Evolutionary conservation across 2,113 vertebrate species (phyloP).

Genomic region (Tyrannus savana): DNA sequence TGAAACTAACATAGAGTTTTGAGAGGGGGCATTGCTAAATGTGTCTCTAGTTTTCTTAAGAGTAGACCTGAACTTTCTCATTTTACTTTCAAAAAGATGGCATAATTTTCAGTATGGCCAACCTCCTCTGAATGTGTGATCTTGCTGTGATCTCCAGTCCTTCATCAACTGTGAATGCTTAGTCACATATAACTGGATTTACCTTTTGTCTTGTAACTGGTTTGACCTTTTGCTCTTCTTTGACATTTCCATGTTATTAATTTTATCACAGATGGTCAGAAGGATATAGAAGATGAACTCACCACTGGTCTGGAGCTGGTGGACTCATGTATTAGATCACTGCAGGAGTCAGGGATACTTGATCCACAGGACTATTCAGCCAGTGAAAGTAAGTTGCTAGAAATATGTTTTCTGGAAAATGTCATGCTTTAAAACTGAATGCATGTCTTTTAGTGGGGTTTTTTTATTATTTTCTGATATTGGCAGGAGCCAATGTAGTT

Average conservation of each 20-base stretch:
- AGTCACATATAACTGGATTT: not conserved
- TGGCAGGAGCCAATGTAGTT: not conserved
- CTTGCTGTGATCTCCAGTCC: not conserved
- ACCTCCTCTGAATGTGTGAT: not conserved
- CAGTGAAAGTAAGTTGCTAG: slow-evolving; percentile 85
- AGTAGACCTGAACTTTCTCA: not conserved
- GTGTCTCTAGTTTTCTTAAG: not conserved
- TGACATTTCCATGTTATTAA: not conserved
- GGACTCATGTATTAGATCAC: slow-evolving; percentile 95
- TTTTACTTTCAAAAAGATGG: not conserved
- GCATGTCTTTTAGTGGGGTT: not conserved
- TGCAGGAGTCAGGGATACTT: slow-evolving; percentile 97
- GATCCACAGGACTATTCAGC: slow-evolving; percentile 91
- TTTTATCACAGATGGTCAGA: slow-evolving; percentile 87
- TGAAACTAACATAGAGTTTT: not conserved
- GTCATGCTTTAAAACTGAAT: not conserved
- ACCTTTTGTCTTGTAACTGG: not conserved
- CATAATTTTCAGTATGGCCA: not conserved
- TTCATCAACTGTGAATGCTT: not conserved
- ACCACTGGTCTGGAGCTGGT: slow-evolving; percentile 96
- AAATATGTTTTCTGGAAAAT: not conserved
- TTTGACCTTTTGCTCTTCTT: not conserved
- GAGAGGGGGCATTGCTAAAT: not conserved
- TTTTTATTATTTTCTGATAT: not conserved
- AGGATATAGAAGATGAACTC: slow-evolving; percentile 98